phyloP scores from a whole-genome alignment of 2,113 vertebrate genomes.

The Austrofundulus limnaeus region DNA sequence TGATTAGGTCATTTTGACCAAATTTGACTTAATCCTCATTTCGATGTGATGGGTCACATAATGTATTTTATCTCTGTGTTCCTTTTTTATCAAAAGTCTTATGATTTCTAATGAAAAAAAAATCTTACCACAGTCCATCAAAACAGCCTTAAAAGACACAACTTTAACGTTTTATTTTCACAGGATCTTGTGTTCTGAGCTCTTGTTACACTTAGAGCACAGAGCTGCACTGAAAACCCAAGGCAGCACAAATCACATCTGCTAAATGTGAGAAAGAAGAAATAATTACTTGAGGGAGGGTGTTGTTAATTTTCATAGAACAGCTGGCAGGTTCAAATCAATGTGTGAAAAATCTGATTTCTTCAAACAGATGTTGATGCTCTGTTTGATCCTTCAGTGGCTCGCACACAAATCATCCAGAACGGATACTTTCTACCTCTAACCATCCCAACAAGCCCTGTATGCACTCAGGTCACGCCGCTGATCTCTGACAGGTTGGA shows the following conservation, averaged over 20 bases:
- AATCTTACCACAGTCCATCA: too few relatives aligned
- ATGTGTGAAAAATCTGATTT: conserved; percentile 13
- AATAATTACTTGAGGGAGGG: neutral
- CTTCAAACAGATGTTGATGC: conserved; percentile 7
- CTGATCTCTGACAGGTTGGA: conserved; percentile 51
- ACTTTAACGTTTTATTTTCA: too few relatives aligned
- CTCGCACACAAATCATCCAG: conserved; percentile 13
- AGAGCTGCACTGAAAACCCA: neutral
- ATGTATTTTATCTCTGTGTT: too few relatives aligned
- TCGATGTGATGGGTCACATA: too few relatives aligned
- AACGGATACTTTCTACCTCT: conserved; percentile 2
- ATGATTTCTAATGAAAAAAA: too few relatives aligned
- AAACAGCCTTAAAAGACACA: too few relatives aligned
- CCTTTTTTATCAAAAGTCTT: too few relatives aligned
- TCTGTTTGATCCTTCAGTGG: neutral
- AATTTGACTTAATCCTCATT: too few relatives aligned
- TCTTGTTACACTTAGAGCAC: neutral
- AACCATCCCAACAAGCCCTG: neutral
- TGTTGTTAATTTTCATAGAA: conserved; percentile 9
- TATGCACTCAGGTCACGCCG: conserved; percentile 32
- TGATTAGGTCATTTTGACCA: too few relatives aligned
- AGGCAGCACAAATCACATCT: neutral
- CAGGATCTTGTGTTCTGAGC: too few relatives aligned
- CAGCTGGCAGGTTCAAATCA: conserved; percentile 16
- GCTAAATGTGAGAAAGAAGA: neutral